phyloP scores from a whole-genome alignment of 2,888 invertebrate genomes.

The Megastigmus dorsalis region DNA sequence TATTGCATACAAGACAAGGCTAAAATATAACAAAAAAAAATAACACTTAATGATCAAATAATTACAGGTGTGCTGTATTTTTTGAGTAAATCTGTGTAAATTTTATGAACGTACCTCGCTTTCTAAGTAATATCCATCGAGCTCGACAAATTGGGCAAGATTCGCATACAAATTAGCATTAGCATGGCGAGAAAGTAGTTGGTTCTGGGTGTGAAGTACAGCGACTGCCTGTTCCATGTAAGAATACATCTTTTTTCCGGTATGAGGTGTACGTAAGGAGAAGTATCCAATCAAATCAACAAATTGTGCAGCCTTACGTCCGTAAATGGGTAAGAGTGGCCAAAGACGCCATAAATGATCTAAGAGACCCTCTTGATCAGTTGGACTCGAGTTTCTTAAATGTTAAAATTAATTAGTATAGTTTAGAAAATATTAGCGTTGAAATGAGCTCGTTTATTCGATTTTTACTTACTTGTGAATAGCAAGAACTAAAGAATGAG shows the following conservation, averaged over 20 bases:
- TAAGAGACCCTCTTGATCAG: slow-evolving; percentile 87
- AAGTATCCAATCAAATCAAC: slow-evolving; percentile 97
- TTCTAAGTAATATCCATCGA: slow-evolving; percentile 97
- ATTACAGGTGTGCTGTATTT: no score
- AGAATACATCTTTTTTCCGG: slow-evolving; percentile 81
- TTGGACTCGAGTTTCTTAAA: slow-evolving; percentile 82
- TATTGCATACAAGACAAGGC: slow-evolving; percentile 98
- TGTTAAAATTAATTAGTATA: slow-evolving; percentile 14
- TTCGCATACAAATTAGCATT: slow-evolving; percentile 95
- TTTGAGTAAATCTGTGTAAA: no score
- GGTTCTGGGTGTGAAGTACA: slow-evolving; percentile 91
- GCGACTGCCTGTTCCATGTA: slow-evolving; percentile 92
- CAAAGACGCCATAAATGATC: slow-evolving; percentile 93
- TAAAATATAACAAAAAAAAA: not conserved
- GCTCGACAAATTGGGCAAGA: slow-evolving; percentile 93
- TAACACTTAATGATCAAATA: no score
- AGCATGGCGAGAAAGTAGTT: slow-evolving; percentile 91
- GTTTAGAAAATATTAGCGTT: not conserved
- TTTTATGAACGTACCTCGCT: slow-evolving; percentile 78
- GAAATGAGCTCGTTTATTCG: no score
- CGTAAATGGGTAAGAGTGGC: slow-evolving; percentile 92
- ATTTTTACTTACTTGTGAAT: slow-evolving; percentile 82
- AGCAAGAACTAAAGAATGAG: slow-evolving; percentile 89
- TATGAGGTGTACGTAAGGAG: slow-evolving; percentile 87
- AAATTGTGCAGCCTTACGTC: slow-evolving; percentile 96